Evolutionary conservation across 2,888 invertebrate genomes (phyloP).

Genomic region (Lepidocyrtoides sp.): DNA sequence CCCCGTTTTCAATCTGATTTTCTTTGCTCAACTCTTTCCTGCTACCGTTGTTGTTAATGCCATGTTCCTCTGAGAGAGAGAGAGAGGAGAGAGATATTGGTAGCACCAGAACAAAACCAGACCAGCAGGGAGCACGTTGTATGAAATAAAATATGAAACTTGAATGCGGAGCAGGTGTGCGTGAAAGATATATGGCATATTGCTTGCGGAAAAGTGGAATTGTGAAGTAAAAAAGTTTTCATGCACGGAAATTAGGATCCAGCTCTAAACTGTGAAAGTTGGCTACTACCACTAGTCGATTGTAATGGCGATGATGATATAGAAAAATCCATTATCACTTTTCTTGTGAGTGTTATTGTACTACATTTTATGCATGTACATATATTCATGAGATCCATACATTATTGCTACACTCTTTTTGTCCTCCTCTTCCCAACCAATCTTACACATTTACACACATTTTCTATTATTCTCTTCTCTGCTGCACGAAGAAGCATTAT

Average conservation of each 20-base stretch:
- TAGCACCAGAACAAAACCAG: neutral
- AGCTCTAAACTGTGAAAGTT: slow-evolving; percentile 68
- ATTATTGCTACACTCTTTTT: neutral
- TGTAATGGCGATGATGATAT: slow-evolving; percentile 23
- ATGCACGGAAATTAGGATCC: slow-evolving; percentile 77
- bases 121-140: slow-evolving; percentile 30
- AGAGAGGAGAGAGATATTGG: slow-evolving; percentile 10
- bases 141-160: slow-evolving; percentile 76
- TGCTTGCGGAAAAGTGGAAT: slow-evolving; percentile 78
- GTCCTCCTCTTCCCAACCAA: slow-evolving; percentile 33
- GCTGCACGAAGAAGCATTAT: slow-evolving; percentile 54
- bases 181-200: slow-evolving; percentile 80
- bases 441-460: slow-evolving; percentile 71
- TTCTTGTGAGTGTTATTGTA: slow-evolving; percentile 69
- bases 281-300: slow-evolving; percentile 45
- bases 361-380: slow-evolving; percentile 49
- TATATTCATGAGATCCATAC: slow-evolving; percentile 36
- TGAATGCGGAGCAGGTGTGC: slow-evolving; percentile 80
- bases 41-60: neutral
- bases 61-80: neutral
- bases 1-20: slow-evolving; percentile 73
- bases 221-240: slow-evolving; percentile 73
- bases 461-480: slow-evolving; percentile 58
- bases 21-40: slow-evolving; percentile 39
- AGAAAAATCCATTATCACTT: slow-evolving; percentile 78